Percentiles rank a stretch among this genome's conserved stretches.
Conservation (phyloP, 2,113 vertebrate genomes). For the Solea solea region DNA sequence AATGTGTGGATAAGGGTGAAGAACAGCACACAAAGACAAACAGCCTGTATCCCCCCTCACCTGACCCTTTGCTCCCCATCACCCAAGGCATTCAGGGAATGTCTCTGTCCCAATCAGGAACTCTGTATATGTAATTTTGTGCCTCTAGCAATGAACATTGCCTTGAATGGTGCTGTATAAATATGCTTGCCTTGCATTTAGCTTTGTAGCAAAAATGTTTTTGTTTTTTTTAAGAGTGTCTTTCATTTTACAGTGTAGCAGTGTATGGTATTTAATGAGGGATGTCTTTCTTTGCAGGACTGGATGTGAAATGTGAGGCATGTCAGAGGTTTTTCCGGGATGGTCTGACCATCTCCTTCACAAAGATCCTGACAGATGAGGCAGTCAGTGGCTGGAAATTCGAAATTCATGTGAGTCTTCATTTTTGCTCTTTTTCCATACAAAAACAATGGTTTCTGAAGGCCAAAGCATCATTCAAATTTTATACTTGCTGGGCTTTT, state of each 20-base stretch:
- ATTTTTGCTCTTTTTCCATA: background rate
- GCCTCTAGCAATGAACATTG: background rate
- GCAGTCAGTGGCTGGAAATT: conserved; percentile 99
- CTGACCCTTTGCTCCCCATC: background rate
- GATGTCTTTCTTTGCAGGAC: conserved; percentile 81
- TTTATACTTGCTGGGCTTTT: background rate
- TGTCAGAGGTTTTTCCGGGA: conserved; percentile 99
- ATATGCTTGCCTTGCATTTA: background rate
- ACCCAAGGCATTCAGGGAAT: background rate
- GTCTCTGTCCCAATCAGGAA: background rate
- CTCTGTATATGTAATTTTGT: background rate
- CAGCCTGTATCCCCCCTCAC: background rate
- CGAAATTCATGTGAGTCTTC: conserved; percentile 97
- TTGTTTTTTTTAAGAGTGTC: too few relatives aligned
- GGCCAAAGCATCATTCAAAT: background rate
- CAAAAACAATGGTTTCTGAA: background rate
- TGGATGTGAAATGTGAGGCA: conserved; percentile 99
- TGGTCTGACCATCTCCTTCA: conserved; percentile 98
- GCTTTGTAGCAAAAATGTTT: too few relatives aligned
- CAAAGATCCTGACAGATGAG: conserved; percentile 99
- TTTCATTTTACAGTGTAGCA: conserved; percentile 9
- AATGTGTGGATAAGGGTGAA: background rate
- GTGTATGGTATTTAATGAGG: background rate
- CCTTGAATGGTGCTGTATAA: background rate
- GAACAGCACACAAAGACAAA: background rate